Evolutionary conservation across 1,140 invertebrate species (phyloP), one percentile per base, ranked within the genome.

Genomic region (Monochamus saltuarius): DNA sequence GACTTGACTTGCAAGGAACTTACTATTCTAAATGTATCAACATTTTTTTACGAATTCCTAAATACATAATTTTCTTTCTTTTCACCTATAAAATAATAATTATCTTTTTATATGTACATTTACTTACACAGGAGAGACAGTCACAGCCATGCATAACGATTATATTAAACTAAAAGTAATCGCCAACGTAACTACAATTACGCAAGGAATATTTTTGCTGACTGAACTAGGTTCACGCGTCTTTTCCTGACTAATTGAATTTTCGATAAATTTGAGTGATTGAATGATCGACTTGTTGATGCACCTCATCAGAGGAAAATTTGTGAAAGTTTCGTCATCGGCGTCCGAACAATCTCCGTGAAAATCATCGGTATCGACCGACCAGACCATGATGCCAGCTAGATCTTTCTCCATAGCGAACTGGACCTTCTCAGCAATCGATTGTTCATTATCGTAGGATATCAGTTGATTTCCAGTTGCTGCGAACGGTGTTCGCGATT

Each of bases 331-430:
- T 53, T 74, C 62, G 50, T 77, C 83, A 0, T 78, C 77, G 17
- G 81, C 77, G 0, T 67, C 69, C 39, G 77, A 65, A 66, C 89
- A 90, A 29, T 81, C 79, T 0, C 88, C 89, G 1, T 76, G 76
- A 69, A 91, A 91, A 70, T 91, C 88, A 61, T 91, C 88, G 0
- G 87, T 90, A 65, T 91, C 89, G 38, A 90, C 84, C 42, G 89
- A 88, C 90, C 90, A 93, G 2, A 91, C 83, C 89, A 92, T 91
- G 0, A 88, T 81, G n/a, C 91, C 91, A 0, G 84, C 88, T 7
- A 93, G 68, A 13, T 83, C 80, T 61, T 87, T 84, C 53, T 82
- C 77, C 60, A 86, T 80, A 1, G 84, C 84, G 64, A 81, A 83
- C 68, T 80, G 81, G 70, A 88, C 83, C 82, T 89, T 89, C 17